phyloP scores from a whole-genome alignment of 1,140 invertebrate genomes.

The Charaxes varanes region DNA sequence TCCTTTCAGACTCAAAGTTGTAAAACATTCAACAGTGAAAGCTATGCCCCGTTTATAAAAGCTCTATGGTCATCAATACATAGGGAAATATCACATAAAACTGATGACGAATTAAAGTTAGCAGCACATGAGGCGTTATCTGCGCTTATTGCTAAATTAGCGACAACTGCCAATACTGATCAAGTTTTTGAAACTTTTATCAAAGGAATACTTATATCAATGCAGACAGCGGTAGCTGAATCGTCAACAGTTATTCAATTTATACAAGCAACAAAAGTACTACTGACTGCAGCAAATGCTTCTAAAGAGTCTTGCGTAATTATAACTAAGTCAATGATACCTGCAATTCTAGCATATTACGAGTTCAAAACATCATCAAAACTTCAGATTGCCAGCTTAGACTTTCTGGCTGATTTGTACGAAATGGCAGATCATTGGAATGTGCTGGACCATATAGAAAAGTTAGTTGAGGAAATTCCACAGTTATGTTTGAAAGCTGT shows the following conservation, averaged over 20 bases:
- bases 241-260: slow-evolving; percentile 70
- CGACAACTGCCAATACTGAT: slow-evolving; percentile 39
- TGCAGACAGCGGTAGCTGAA: slow-evolving; percentile 67
- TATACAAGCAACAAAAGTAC: slow-evolving; percentile 66
- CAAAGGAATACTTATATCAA: slow-evolving; percentile 56
- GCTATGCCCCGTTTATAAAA: slow-evolving; percentile 56
- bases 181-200: slow-evolving; percentile 56
- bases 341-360: slow-evolving; percentile 54
- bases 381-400: slow-evolving; percentile 50
- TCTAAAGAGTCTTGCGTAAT: slow-evolving; percentile 70
- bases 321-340: slow-evolving; percentile 69
- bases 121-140: slow-evolving; percentile 50
- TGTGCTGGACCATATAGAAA: slow-evolving; percentile 29
- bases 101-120: slow-evolving; percentile 60
- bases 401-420: slow-evolving; percentile 53
- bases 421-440: slow-evolving; percentile 47
- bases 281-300: slow-evolving; percentile 73
- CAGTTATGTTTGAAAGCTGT: slow-evolving; percentile 45
- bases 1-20: slow-evolving; percentile 59
- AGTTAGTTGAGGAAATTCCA: slow-evolving; percentile 39
- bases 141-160: slow-evolving; percentile 45
- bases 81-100: slow-evolving; percentile 61
- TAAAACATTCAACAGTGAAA: slow-evolving; percentile 43
- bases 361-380: slow-evolving; percentile 47
- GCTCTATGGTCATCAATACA: slow-evolving; percentile 54